phyloP scores from a whole-genome alignment of 2,888 invertebrate species.

The Cremastinae sp. region DNA sequence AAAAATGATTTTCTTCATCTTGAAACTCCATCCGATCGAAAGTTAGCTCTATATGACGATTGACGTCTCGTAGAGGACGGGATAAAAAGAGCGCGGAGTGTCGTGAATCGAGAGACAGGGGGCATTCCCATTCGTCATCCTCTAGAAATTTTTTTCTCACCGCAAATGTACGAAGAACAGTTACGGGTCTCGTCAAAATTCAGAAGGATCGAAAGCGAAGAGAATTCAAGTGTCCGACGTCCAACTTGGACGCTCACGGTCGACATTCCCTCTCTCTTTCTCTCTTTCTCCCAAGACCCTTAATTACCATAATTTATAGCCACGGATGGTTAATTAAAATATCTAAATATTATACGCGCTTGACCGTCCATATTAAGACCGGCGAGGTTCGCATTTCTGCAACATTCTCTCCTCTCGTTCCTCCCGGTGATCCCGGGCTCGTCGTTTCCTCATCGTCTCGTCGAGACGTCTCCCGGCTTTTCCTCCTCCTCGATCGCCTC shows the following conservation, averaged over 20 bases:
- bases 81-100: slow-evolving; percentile 46
- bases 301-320: slow-evolving; percentile 79
- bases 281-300: slow-evolving; percentile 55
- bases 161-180: no score
- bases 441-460: slow-evolving; percentile 61
- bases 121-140: slow-evolving; percentile 61
- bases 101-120: slow-evolving; percentile 57
- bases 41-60: not conserved
- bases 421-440: slow-evolving; percentile 36
- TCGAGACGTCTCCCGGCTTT: slow-evolving; percentile 37
- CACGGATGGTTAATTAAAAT: slow-evolving; percentile 78
- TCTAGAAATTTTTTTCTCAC: not conserved
- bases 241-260: slow-evolving; percentile 35
- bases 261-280: slow-evolving; percentile 18
- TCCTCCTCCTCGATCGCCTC: slow-evolving; percentile 43
- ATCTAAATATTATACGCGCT: slow-evolving; percentile 75
- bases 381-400: slow-evolving; percentile 42
- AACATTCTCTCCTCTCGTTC: slow-evolving; percentile 23
- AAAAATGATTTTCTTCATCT: not conserved
- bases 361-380: slow-evolving; percentile 64
- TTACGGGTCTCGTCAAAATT: slow-evolving; percentile 36
- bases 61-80: not conserved
- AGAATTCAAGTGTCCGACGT: slow-evolving; percentile 36
- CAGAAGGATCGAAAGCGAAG: slow-evolving; percentile 23
- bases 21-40: not conserved